Conservation (phyloP, 2,888 invertebrate species). For the Chrysolina americana region DNA sequence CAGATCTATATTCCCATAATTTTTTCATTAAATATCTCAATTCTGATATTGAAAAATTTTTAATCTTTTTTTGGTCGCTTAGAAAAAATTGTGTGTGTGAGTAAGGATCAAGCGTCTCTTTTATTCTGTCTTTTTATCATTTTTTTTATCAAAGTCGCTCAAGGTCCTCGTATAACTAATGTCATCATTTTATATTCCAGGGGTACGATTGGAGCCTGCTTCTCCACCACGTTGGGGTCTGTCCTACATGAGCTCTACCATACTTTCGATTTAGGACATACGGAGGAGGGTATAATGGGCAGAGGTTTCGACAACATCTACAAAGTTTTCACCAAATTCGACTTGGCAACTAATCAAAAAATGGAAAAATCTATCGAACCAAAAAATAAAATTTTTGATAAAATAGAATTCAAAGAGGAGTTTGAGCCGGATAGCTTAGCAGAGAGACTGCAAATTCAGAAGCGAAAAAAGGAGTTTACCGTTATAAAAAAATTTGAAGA, state of each 20-base stretch:
- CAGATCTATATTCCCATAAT: too few species aligned
- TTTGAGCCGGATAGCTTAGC: slow-evolving; percentile 55
- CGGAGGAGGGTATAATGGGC: slow-evolving; percentile 93
- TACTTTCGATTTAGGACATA: slow-evolving; percentile 94
- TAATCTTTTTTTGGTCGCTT: too few species aligned
- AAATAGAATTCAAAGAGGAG: slow-evolving; percentile 60
- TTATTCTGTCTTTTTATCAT: too few species aligned
- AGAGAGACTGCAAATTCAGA: slow-evolving; percentile 51
- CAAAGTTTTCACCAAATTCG: slow-evolving; percentile 75
- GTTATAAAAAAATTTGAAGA: slow-evolving; percentile 57
- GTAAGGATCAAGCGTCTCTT: too few species aligned
- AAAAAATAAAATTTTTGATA: slow-evolving; percentile 47
- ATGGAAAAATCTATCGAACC: slow-evolving; percentile 32
- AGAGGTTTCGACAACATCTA: slow-evolving; percentile 89
- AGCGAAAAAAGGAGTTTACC: slow-evolving; percentile 56
- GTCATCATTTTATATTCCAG: slow-evolving; percentile 66
- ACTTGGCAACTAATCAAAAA: slow-evolving; percentile 26
- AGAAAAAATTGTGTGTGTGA: too few species aligned
- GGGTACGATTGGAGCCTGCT: slow-evolving; percentile 88
- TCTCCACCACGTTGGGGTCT: slow-evolving; percentile 91
- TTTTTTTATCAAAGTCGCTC: too few species aligned
- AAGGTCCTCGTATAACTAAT: too few species aligned
- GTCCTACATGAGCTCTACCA: slow-evolving; percentile 95
- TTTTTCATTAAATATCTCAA: too few species aligned
- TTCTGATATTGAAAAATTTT: too few species aligned